Evolutionary conservation across 2,888 invertebrate species (phyloP).

Genomic region (Sarcophaga caerulescens): DNA sequence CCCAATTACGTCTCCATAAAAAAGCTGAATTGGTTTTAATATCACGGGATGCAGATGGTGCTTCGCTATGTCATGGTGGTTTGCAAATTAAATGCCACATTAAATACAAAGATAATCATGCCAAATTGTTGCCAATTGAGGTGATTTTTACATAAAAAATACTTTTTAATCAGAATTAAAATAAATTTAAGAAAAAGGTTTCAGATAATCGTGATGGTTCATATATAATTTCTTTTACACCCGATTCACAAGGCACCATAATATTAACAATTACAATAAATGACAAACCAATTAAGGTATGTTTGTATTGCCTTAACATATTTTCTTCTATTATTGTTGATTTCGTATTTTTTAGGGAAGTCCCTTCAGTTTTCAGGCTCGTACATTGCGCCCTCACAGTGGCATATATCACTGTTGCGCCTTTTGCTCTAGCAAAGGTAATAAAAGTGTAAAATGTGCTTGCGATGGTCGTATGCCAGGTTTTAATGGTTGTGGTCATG

Average conservation of each 20-base stretch:
- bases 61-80: slow-evolving; percentile 86
- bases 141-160: slow-evolving; percentile 73
- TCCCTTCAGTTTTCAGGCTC: slow-evolving; percentile 85
- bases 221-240: slow-evolving; percentile 84
- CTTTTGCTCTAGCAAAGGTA: slow-evolving; percentile 90
- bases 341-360: slow-evolving; percentile 83
- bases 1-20: slow-evolving; percentile 84
- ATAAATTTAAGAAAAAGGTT: slow-evolving; percentile 78
- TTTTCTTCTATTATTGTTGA: background rate
- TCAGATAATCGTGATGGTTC: slow-evolving; percentile 85
- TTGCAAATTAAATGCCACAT: slow-evolving; percentile 83
- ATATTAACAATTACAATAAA: slow-evolving; percentile 84
- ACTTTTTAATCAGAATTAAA: background rate
- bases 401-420: slow-evolving; percentile 91
- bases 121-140: slow-evolving; percentile 81
- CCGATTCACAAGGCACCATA: slow-evolving; percentile 85
- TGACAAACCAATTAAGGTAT: slow-evolving; percentile 86
- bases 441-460: slow-evolving; percentile 86
- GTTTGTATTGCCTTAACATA: slow-evolving; percentile 25
- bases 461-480: slow-evolving; percentile 90
- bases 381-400: slow-evolving; percentile 85
- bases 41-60: slow-evolving; percentile 84
- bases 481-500: slow-evolving; percentile 90
- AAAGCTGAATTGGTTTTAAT: slow-evolving; percentile 84
- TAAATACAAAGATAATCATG: slow-evolving; percentile 82